Conservation (phyloP, 2,888 invertebrate species). For the Diogma glabrata region DNA sequence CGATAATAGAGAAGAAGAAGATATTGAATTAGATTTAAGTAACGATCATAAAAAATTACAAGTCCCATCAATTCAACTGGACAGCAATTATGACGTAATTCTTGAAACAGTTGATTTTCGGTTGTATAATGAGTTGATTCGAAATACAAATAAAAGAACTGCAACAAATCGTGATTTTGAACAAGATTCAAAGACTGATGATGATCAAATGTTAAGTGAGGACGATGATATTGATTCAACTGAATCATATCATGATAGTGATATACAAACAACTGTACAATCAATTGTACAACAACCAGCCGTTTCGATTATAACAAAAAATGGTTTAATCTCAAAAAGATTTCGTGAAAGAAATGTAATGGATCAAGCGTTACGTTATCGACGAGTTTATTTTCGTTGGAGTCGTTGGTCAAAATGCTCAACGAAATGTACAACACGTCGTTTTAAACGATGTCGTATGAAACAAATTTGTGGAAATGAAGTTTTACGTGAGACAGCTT, state of each 20-base stretch:
- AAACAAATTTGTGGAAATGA: constrained; percentile 63
- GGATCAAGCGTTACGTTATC: constrained; percentile 27
- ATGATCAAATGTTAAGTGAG: background rate
- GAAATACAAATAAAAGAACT: background rate
- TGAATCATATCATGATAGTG: constrained; percentile 27
- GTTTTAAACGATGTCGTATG: constrained; percentile 65
- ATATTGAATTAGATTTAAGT: constrained; percentile 16
- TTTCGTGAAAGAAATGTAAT: constrained; percentile 27
- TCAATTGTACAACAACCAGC: constrained; percentile 18
- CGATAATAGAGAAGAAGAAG: constrained; percentile 16
- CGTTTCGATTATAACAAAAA: background rate
- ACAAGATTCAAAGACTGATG: background rate
- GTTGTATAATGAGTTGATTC: no score
- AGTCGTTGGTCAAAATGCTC: constrained; percentile 74
- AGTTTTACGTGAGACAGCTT: constrained; percentile 70
- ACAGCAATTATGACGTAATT: constrained; percentile 12
- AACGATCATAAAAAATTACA: constrained; percentile 7
- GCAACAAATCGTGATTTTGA: background rate
- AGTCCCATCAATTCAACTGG: constrained; percentile 1
- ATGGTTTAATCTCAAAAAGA: background rate
- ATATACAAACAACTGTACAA: constrained; percentile 30
- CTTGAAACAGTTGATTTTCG: constrained; percentile 9
- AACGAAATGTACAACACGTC: constrained; percentile 62
- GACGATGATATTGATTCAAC: background rate
- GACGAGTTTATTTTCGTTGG: constrained; percentile 61